Evolutionary conservation across 1,140 invertebrate species (phyloP), one percentile per base, ranked within the genome.

Genomic region (Thrips palmi): DNA sequence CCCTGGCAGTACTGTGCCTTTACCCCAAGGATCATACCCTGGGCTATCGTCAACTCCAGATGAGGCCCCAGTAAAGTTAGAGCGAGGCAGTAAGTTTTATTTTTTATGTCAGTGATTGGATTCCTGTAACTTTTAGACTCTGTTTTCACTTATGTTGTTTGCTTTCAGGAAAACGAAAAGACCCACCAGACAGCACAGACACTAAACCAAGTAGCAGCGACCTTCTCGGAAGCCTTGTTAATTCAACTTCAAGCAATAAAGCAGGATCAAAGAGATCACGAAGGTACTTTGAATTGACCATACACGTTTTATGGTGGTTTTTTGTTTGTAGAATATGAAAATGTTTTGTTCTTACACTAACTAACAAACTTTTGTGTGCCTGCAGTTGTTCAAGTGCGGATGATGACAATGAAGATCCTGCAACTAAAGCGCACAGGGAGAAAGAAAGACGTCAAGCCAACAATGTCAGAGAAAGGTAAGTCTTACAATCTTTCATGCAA

Each of bases 401-500:
- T 49, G 77, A 81, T 48, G 67, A 69, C 43, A 62, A 62, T 47
- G 64, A 70, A 37, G 81, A 86, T 59, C 85, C 87, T 10, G 77
- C 78, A 60, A 75, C 78, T 45, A 96, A 96, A 71, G 78, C 81
- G 41, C 80, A 91, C 59, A 73, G 88, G 51, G 92, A 97, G 66
- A 84, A 85, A 67, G 86, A 97, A 65, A 71, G 92, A 49, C 71
- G 92, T 47, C 87, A 93, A 63, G 91, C 92, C 47, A 97, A 97
- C 70, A 97, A 97, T 72, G 89, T 93, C 51, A 67, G 92, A 52
- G 93, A 97, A 75, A 82, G 88, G 88, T 92, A 67, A 65, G 71
- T 12, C n/a, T n/a, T n/a, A 3, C 7, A 8, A 23, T 23, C 15
- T 14, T 37, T n/a, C 19, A 37, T 22, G 29, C 23, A 12, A 14